A percentile compares a stretch with the other conserved stretches of the same genome.
These are phyloP conservation scores for Bradypodion ventrale DNA, from an alignment of 2,797 vertebrate species.

Conservation along the genomic window DNA sequence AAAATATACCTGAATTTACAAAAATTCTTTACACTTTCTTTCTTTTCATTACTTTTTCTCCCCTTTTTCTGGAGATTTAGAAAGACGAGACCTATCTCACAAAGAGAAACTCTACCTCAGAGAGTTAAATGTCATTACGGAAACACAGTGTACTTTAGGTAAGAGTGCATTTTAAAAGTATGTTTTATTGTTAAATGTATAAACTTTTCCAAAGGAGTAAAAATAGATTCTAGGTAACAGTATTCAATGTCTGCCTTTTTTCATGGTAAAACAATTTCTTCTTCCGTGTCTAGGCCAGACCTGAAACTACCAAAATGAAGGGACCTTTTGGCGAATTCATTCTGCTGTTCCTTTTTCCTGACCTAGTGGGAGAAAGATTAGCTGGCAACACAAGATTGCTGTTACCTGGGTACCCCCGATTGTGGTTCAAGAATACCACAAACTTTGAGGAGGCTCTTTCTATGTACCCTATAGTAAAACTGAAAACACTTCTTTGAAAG, in stretches of 20 bases:
- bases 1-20: background rate
- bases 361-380: too few relatives aligned
- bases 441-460: too few relatives aligned
- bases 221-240: background rate
- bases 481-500: too few relatives aligned
- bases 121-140: conserved; percentile 97
- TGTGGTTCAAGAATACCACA: too few relatives aligned
- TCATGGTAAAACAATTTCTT: background rate
- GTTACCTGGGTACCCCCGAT: too few relatives aligned
- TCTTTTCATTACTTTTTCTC: conserved; percentile 41
- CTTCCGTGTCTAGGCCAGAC: too few relatives aligned
- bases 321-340: too few relatives aligned
- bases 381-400: too few relatives aligned
- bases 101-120: conserved; percentile 98
- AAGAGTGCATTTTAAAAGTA: conserved; percentile 42
- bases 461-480: too few relatives aligned
- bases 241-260: background rate
- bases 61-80: conserved; percentile 86
- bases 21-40: conserved; percentile 28
- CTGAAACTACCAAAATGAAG: too few relatives aligned
- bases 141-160: conserved; percentile 98
- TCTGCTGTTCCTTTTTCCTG: too few relatives aligned
- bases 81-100: conserved; percentile 95
- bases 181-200: background rate
- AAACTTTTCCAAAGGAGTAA: background rate